Conservation (phyloP, 2,113 vertebrate species). For the Melanerpes aurifrons region DNA sequence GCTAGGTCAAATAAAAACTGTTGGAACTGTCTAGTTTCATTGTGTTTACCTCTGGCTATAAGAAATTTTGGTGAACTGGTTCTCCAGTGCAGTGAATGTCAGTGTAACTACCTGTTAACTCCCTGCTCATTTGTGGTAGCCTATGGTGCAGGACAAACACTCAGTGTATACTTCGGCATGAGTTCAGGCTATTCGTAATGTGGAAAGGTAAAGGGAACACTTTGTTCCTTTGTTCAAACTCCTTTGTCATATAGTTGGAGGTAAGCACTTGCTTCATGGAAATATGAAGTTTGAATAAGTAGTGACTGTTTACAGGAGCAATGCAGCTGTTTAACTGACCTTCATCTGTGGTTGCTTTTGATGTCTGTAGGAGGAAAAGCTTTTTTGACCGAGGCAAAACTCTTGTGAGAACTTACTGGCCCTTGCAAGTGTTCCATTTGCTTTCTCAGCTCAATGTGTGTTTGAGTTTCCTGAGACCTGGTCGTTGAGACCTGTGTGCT, state of each 20-base stretch:
- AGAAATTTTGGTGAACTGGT: not conserved
- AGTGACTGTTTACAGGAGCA: not conserved
- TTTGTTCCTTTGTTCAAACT: not conserved
- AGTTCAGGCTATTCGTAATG: not conserved
- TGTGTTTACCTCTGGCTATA: not conserved
- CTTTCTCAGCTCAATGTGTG: not conserved
- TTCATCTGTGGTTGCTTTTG: not conserved
- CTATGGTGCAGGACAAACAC: not conserved
- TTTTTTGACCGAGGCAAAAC: not conserved
- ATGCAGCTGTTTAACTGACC: not conserved
- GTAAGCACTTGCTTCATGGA: not conserved
- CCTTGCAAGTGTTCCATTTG: not conserved
- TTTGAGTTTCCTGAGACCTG: not conserved
- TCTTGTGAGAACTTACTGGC: not conserved
- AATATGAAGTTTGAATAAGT: not conserved
- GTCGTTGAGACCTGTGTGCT: not conserved
- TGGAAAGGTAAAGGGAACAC: not conserved
- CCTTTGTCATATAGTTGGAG: not conserved
- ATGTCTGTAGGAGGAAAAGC: not conserved
- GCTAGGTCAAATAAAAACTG: not conserved
- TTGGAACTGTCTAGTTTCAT: not conserved
- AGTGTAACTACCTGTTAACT: not conserved
- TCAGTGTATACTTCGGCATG: not conserved
- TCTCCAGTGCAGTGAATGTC: not conserved
- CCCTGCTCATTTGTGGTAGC: not conserved